phyloP scores from a whole-genome alignment of 2,797 vertebrate species.

The Chloroceryle amazona region DNA sequence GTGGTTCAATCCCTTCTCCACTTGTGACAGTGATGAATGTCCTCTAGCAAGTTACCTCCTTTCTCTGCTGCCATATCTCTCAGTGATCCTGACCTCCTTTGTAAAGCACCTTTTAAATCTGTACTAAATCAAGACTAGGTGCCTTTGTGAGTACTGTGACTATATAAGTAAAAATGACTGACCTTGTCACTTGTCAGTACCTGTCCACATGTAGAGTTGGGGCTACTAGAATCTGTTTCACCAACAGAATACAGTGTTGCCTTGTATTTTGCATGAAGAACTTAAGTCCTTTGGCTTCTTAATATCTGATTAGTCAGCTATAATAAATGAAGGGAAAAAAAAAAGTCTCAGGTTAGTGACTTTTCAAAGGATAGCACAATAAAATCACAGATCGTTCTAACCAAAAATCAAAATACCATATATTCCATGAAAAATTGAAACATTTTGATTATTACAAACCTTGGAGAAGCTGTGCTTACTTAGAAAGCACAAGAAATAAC shows the following conservation, averaged over 20 bases:
- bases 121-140: not conserved
- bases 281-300: not conserved
- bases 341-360: not conserved
- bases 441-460: not conserved
- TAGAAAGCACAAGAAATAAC: not conserved
- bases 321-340: not conserved
- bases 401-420: not conserved
- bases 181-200: not conserved
- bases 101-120: not conserved
- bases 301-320: not conserved
- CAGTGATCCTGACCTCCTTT: not conserved
- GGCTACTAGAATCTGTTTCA: not conserved
- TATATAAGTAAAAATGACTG: not conserved
- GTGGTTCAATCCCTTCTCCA: not conserved
- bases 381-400: not conserved
- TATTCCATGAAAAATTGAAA: not conserved
- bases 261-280: not conserved
- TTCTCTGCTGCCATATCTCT: not conserved
- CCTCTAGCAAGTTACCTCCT: not conserved
- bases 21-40: accelerated
- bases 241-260: accelerated
- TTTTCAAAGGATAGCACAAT: not conserved
- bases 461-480: not conserved
- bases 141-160: not conserved
- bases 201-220: not conserved